These are phyloP conservation scores for Lottia gigantea DNA, from an alignment of 2,888 invertebrate genomes.

Conservation along the genomic window DNA sequence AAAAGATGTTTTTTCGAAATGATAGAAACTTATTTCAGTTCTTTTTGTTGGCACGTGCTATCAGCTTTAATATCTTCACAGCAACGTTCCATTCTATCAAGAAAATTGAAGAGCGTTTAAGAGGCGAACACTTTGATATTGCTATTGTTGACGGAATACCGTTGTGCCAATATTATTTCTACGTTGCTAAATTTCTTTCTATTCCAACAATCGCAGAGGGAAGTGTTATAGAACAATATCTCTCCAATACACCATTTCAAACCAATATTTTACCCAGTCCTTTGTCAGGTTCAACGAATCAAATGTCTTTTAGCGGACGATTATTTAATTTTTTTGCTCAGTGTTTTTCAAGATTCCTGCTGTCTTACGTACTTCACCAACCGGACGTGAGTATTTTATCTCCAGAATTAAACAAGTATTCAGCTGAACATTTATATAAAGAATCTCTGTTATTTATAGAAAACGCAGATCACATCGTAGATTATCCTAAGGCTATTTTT, in stretches of 20 bases:
- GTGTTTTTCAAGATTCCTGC: too few relatives aligned
- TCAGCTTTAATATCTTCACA: not conserved
- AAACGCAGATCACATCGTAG: constrained; percentile 33
- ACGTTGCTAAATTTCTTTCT: not conserved
- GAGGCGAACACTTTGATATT: not conserved
- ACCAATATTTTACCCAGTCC: constrained; percentile 11
- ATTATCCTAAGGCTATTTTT: constrained; percentile 32
- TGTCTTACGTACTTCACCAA: too few relatives aligned
- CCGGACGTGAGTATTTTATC: too few relatives aligned
- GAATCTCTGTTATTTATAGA: constrained; percentile 20
- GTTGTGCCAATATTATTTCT: not conserved
- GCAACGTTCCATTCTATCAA: not conserved
- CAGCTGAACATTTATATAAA: not conserved
- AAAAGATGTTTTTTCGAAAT: not conserved
- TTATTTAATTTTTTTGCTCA: constrained; percentile 4
- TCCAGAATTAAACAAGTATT: too few relatives aligned
- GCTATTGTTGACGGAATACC: not conserved
- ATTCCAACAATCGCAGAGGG: not conserved
- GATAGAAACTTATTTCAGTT: not conserved
- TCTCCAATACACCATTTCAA: not conserved
- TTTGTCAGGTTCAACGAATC: not conserved
- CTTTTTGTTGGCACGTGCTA: not conserved
- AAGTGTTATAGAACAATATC: not conserved
- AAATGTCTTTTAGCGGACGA: constrained; percentile 18
- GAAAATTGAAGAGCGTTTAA: too few relatives aligned